Evolutionary conservation across 2,888 invertebrate species (phyloP).

Genomic region (Drosophila greeni): DNA sequence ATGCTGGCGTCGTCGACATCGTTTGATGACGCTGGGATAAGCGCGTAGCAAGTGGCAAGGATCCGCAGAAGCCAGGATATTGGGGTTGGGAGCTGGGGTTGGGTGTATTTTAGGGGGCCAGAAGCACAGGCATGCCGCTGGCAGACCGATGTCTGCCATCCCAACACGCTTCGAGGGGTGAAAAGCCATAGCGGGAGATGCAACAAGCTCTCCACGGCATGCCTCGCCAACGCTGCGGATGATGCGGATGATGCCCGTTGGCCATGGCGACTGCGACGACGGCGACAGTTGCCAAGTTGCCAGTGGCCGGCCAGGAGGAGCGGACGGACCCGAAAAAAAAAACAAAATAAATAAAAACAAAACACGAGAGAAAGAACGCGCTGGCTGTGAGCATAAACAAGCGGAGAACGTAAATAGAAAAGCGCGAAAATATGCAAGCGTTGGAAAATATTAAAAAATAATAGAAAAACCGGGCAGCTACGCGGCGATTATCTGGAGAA

Average conservation of each 20-base stretch:
- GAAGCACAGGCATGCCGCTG: conserved; percentile 58
- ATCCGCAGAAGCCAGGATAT: conserved; percentile 37
- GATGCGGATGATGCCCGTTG: conserved; percentile 45
- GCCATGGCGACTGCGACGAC: conserved; percentile 27
- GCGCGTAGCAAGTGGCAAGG: conserved; percentile 60
- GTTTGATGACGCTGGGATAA: conserved; percentile 69
- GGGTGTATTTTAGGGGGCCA: conserved; percentile 49
- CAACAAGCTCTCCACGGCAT: conserved; percentile 69
- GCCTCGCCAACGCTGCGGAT: conserved; percentile 53
- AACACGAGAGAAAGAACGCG: conserved; percentile 10
- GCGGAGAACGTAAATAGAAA: conserved; percentile 45
- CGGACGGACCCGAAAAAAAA: conserved; percentile 57
- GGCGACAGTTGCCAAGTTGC: conserved; percentile 54
- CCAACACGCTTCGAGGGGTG: conserved; percentile 34
- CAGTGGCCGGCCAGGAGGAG: conserved; percentile 63
- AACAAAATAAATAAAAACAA: conserved; percentile 28
- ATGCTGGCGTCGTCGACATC: conserved; percentile 60
- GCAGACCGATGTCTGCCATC: conserved; percentile 57
- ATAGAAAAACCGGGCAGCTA: conserved; percentile 43
- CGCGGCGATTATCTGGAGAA: conserved; percentile 13
- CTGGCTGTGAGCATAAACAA: conserved; percentile 17
- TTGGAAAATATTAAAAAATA: conserved; percentile 59
- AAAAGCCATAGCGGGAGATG: conserved; percentile 41
- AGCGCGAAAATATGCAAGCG: conserved; percentile 52
- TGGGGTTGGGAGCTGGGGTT: conserved; percentile 42